A percentile compares a stretch with the other conserved stretches of the same genome.
These are phyloP conservation scores for Dipodomys ordii DNA, from an alignment of 2,113 vertebrate species.

Conservation along the genomic window DNA sequence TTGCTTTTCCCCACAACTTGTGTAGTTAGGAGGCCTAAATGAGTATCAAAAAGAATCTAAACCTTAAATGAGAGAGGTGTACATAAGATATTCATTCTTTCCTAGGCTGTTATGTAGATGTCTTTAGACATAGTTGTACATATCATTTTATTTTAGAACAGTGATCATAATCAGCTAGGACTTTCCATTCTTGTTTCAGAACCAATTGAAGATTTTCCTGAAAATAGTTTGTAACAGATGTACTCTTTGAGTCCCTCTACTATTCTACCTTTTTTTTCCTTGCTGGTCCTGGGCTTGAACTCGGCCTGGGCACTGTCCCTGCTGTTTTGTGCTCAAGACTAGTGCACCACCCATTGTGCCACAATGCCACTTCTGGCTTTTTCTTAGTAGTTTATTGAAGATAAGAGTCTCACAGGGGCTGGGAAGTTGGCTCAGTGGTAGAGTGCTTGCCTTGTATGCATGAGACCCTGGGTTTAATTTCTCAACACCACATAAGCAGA, in stretches of 20 bases:
- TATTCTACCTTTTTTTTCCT: background rate
- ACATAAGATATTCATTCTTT: background rate
- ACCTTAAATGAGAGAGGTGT: background rate
- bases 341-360: too few relatives aligned
- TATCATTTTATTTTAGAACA: slow-evolving; percentile 21
- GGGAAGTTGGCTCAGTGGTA: too few relatives aligned
- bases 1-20: background rate
- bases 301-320: too few relatives aligned
- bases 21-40: background rate
- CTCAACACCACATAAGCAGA: too few relatives aligned
- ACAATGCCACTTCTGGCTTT: too few relatives aligned
- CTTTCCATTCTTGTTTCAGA: slow-evolving; percentile 18
- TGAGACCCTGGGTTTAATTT: too few relatives aligned
- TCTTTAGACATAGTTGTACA: background rate
- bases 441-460: too few relatives aligned
- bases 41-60: slow-evolving; percentile 35
- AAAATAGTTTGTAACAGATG: background rate
- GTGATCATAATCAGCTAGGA: background rate
- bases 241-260: slow-evolving; percentile 4
- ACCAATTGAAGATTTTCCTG: background rate
- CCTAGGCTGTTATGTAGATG: background rate
- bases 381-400: too few relatives aligned
- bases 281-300: too few relatives aligned
- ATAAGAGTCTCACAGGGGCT: too few relatives aligned
- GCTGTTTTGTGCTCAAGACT: too few relatives aligned